phyloP scores from a whole-genome alignment of 2,113 vertebrate genomes.

The Catharus bicknelli region DNA sequence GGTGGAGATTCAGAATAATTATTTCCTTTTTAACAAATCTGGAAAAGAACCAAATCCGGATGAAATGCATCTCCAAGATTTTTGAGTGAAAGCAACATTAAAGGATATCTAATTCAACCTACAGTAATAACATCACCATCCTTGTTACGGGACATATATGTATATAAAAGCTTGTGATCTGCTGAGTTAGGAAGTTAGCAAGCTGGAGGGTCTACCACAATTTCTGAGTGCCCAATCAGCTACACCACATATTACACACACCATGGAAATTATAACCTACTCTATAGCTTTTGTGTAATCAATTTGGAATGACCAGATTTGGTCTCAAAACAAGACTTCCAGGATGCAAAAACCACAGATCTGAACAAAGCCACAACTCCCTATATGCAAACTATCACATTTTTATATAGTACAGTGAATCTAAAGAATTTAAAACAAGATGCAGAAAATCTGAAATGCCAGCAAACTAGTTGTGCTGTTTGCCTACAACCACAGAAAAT shows the following conservation, averaged over 20 bases:
- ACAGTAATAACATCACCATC: conserved; percentile 47
- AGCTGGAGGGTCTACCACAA: conserved; percentile 63
- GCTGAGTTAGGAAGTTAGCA: conserved; percentile 65
- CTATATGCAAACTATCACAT: conserved; percentile 56
- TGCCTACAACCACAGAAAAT: conserved; percentile 20
- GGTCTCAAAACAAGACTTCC: conserved; percentile 67
- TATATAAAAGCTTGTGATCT: conserved; percentile 49
- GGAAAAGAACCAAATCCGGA: conserved; percentile 55
- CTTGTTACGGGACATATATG: conserved; percentile 40
- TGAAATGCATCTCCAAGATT: conserved; percentile 38
- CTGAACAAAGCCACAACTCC: conserved; percentile 53
- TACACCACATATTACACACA: conserved; percentile 68
- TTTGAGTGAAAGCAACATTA: conserved; percentile 43
- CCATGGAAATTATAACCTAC: conserved; percentile 62
- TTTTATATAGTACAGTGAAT: conserved; percentile 42
- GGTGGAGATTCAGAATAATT: conserved; percentile 39
- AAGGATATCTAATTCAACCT: conserved; percentile 51
- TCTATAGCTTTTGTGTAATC: conserved; percentile 59
- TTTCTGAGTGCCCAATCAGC: conserved; percentile 58
- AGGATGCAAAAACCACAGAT: conserved; percentile 62
- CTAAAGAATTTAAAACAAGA: conserved; percentile 51
- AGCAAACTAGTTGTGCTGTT: conserved; percentile 12
- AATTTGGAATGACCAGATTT: conserved; percentile 57
- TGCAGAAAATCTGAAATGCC: conserved; percentile 42
- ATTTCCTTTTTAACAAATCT: conserved; percentile 43